Evolutionary conservation across 2,797 vertebrate species (phyloP), one percentile per base, ranked within the genome.

Genomic region (Antrozous pallidus): DNA sequence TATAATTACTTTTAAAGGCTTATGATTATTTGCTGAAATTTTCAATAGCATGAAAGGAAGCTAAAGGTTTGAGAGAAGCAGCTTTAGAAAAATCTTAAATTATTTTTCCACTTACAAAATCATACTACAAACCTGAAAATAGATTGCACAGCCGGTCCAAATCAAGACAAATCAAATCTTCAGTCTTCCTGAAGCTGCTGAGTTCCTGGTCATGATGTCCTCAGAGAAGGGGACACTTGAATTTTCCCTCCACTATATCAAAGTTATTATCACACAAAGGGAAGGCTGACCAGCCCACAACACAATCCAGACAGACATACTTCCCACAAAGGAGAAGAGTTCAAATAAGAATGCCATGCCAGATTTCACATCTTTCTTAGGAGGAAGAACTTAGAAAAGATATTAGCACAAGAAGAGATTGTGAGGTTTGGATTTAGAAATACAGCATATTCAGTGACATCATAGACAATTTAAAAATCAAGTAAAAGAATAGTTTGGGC

Each of bases 101-200:
- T 56, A 45, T 83, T 58, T 86, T 87, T 36, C n/a, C 5, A 74
- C 0, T 26, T 90, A 92, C 6, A 86, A 82, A 70, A 82, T 88
- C 28, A 6, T 5, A 13, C 58, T 14, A 84, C 98, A 90, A 97
- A 99, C 99, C 99, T 99, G 98, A 95, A 99, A 99, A 98, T 99
- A 99, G 98, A 98, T 99, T 99, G 97, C 99, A 99, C 73, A 99
- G 97, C 99, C 99, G 99, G 95, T 99, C 99, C 83, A 99, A 98
- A 95, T 99, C 99, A 74, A 98, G 98, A 74, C 98, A 99, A 96
- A 99, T 98, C 90, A 99, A 96, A 31, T 97, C 98, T 98, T 99
- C 99, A 1, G 99, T 99, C 98, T 99, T 99, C 95, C 95, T 96
- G 97, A 99, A 99, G 95, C 98, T 98, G 96, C 98, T 97, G 61